Conservation (phyloP, 2,113 vertebrate species). For the Lophura nycthemera region DNA sequence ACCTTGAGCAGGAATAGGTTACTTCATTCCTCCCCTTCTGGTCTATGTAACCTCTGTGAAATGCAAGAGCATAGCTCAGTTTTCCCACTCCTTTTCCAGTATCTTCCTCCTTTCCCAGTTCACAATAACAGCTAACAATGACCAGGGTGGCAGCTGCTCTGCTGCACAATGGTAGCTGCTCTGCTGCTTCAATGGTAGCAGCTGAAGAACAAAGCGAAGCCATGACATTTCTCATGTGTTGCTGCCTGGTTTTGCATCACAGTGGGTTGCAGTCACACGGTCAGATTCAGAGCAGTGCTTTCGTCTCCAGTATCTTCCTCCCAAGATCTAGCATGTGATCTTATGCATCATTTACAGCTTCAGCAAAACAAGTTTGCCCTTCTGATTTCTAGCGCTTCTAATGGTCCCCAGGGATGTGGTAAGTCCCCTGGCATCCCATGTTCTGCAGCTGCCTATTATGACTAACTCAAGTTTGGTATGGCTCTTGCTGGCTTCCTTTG, state of each 20-base stretch:
- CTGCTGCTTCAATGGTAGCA: not conserved
- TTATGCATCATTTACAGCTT: not conserved
- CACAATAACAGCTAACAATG: not conserved
- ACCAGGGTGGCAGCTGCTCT: not conserved
- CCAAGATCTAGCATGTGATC: not conserved
- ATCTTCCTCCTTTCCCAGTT: not conserved
- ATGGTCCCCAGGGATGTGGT: not conserved
- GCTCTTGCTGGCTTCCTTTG: conserved; percentile 44
- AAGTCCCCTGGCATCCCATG: conserved; percentile 21
- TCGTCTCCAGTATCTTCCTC: not conserved
- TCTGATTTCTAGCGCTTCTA: conserved; percentile 8
- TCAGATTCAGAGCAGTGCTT: not conserved
- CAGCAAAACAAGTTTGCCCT: conserved; percentile 41
- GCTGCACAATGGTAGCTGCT: not conserved
- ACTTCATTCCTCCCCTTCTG: not conserved
- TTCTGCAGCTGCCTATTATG: conserved; percentile 64
- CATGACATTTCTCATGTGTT: fast-evolving
- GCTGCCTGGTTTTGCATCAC: not conserved
- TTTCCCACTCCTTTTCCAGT: not conserved
- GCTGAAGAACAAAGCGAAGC: not conserved
- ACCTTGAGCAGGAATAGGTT: not conserved
- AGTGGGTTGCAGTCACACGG: not conserved
- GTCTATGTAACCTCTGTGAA: not conserved
- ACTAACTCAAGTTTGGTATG: conserved; percentile 48
- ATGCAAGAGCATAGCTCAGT: not conserved